Conservation (phyloP, 2,113 vertebrate genomes). For the Sterna hirundo region DNA sequence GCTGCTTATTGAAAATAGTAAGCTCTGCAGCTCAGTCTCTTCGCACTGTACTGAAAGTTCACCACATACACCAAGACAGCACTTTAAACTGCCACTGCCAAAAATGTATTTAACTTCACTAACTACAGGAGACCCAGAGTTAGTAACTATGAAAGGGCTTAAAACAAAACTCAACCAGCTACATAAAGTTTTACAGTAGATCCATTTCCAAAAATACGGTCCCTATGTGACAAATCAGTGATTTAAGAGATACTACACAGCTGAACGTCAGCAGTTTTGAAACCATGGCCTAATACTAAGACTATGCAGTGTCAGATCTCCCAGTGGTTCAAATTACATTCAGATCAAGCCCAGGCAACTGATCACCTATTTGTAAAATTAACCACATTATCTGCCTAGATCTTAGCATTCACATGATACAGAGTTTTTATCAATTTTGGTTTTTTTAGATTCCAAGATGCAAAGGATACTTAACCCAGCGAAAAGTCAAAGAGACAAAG, state of each 20-base stretch:
- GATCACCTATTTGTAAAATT: not conserved
- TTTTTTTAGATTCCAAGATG: not conserved
- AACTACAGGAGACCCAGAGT: not conserved
- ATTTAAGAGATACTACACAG: not conserved
- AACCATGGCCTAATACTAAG: not conserved
- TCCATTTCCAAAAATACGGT: not conserved
- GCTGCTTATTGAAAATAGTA: not conserved
- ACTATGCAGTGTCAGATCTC: not conserved
- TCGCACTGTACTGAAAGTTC: not conserved
- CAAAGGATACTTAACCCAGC: not conserved
- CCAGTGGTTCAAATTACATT: not conserved
- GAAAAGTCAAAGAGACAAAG: not conserved
- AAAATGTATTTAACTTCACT: not conserved
- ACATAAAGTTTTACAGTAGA: not conserved
- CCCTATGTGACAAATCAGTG: not conserved
- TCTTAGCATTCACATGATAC: not conserved
- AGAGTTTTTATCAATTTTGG: not conserved
- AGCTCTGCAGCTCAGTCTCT: not conserved
- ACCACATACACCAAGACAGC: not conserved
- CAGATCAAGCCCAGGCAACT: not conserved
- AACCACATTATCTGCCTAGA: not conserved
- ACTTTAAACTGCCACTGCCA: not conserved
- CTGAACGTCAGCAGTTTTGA: not conserved
- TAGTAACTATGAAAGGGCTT: not conserved
- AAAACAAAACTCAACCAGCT: not conserved